A percentile compares a stretch with the other conserved stretches of the same genome.
Evolutionary conservation across 2,797 vertebrate species (phyloP).

Genomic region (Gymnothorax javanicus): DNA sequence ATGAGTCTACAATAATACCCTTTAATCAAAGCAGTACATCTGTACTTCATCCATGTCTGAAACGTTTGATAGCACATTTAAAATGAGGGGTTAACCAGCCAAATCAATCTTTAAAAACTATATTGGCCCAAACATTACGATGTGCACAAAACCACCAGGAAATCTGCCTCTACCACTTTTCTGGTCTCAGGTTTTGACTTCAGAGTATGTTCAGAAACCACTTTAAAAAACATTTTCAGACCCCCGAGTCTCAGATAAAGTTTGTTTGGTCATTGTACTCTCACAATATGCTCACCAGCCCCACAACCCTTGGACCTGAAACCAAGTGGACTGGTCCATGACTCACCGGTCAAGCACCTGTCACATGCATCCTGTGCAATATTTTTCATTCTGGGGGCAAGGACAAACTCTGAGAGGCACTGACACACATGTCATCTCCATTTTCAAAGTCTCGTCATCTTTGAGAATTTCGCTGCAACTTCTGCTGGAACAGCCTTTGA

Average conservation of each 20-base stretch:
- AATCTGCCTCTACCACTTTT: background rate
- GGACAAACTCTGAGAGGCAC: background rate
- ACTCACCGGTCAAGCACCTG: constrained; percentile 60
- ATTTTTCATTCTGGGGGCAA: background rate
- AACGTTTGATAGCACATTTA: background rate
- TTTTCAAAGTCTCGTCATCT: background rate
- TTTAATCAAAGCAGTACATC: background rate
- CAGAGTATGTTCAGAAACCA: background rate
- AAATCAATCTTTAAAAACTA: background rate
- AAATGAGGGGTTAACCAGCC: background rate
- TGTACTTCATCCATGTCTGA: background rate
- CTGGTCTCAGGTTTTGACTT: background rate
- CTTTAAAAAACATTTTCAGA: background rate
- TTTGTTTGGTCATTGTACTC: constrained; percentile 73
- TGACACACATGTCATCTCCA: background rate
- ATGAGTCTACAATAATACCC: background rate
- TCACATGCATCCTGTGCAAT: constrained; percentile 26
- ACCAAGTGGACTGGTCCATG: constrained; percentile 36
- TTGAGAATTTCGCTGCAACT: background rate
- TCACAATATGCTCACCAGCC: constrained; percentile 49
- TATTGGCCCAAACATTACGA: background rate
- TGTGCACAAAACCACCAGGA: background rate
- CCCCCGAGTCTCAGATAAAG: constrained; percentile 72
- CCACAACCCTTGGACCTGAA: constrained; percentile 38
- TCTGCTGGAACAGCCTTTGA: background rate